Evolutionary conservation across 2,113 vertebrate species (phyloP).

Genomic region (Lagopus muta): DNA sequence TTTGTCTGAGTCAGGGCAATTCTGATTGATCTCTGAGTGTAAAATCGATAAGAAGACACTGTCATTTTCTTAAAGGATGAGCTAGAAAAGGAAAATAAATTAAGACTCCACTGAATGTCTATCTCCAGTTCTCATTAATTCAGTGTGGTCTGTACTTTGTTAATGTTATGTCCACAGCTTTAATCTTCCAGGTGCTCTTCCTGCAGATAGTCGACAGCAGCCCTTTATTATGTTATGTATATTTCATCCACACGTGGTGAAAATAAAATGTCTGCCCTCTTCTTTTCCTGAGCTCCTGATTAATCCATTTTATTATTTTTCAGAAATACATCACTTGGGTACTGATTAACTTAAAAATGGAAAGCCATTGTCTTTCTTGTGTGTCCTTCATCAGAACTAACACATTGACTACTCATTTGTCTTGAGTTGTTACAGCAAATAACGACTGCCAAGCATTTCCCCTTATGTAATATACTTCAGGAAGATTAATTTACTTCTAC

Average conservation of each 20-base stretch:
- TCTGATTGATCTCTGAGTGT: constrained; percentile 99
- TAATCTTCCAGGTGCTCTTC: constrained; percentile 91
- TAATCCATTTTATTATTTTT: constrained; percentile 94
- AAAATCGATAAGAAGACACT: constrained; percentile 99
- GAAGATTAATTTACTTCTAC: constrained; percentile 88
- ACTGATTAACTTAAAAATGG: constrained; percentile 95
- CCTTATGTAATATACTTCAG: constrained; percentile 81
- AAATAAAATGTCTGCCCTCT: constrained; percentile 83
- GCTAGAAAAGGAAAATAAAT: constrained; percentile 97
- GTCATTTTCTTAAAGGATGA: constrained; percentile 99
- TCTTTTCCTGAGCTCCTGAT: constrained; percentile 83
- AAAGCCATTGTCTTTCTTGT: constrained; percentile 86
- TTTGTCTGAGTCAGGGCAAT: constrained; percentile 97
- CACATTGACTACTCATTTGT: constrained; percentile 84
- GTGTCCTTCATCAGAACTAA: constrained; percentile 87
- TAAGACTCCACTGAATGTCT: constrained; percentile 93
- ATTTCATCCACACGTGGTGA: constrained; percentile 84
- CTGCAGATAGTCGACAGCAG: constrained; percentile 79
- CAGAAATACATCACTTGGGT: constrained; percentile 86
- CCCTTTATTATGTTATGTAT: constrained; percentile 86
- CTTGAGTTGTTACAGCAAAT: constrained; percentile 89
- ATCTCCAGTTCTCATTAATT: constrained; percentile 92
- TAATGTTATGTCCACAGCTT: constrained; percentile 88
- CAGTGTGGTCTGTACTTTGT: constrained; percentile 90
- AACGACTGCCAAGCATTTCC: constrained; percentile 85